Evolutionary conservation across 53 echinoderm and acorn worm species (phyloP).

Genomic region (Holothuria scabra): DNA sequence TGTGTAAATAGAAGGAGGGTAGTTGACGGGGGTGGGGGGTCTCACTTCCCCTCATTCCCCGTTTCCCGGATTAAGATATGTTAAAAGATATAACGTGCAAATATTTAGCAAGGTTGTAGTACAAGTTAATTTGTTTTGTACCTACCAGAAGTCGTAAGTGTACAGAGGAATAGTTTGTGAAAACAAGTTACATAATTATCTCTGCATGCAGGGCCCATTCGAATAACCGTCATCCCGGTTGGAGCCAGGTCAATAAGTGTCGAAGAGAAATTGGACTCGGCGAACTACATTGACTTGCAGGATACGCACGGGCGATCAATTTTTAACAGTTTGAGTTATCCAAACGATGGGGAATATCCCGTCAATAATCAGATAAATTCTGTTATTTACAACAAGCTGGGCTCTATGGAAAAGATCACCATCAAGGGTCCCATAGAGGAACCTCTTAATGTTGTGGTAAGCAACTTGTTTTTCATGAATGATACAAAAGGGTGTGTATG

Average conservation of each 20-base stretch:
- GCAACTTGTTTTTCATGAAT: neutral
- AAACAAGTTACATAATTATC: too few species aligned
- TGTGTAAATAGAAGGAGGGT: too few species aligned
- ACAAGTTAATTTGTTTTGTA: too few species aligned
- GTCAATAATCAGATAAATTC: slow-evolving; percentile 67
- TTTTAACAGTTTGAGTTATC: slow-evolving; percentile 71
- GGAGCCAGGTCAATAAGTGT: slow-evolving; percentile 86
- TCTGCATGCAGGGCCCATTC: slow-evolving; percentile 72
- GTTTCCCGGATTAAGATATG: too few species aligned
- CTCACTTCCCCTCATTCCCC: too few species aligned
- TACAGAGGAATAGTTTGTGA: too few species aligned
- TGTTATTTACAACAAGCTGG: slow-evolving; percentile 69
- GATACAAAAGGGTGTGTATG: neutral
- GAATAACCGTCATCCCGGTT: slow-evolving; percentile 77
- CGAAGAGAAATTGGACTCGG: slow-evolving; percentile 76
- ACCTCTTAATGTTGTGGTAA: slow-evolving; percentile 86
- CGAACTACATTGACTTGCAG: slow-evolving; percentile 81
- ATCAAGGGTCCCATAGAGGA: slow-evolving; percentile 74
- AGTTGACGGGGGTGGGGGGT: too few species aligned
- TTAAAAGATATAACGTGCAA: too few species aligned
- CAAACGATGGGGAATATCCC: slow-evolving; percentile 72
- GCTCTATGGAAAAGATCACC: slow-evolving; percentile 70
- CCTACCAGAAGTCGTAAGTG: too few species aligned
- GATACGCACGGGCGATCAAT: slow-evolving; percentile 64
- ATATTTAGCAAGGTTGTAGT: too few species aligned